Conservation (phyloP, 2,797 vertebrate species). For the Peromyscus aztecus region DNA sequence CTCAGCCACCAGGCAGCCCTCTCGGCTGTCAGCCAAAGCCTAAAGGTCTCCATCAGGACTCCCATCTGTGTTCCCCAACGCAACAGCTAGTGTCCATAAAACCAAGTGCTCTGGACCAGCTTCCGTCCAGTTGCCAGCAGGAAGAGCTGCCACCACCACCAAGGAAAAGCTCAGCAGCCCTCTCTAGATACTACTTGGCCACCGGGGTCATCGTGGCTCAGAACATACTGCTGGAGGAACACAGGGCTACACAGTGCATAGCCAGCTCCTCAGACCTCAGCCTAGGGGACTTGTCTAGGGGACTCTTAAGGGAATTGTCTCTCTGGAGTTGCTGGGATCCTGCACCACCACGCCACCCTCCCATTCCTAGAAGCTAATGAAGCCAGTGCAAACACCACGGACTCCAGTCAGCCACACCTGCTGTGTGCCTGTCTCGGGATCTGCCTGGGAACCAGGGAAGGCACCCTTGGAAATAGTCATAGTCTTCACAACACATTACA, state of each 20-base stretch:
- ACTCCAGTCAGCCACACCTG: no score
- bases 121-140: not conserved
- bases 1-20: not conserved
- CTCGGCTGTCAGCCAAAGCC: not conserved
- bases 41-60: not conserved
- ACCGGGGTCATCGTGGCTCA: not conserved
- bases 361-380: not conserved
- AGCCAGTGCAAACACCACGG: not conserved
- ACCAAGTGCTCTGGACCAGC: not conserved
- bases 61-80: constrained; percentile 24
- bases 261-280: not conserved
- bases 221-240: not conserved
- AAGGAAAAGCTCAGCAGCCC: not conserved
- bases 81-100: not conserved
- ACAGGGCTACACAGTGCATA: no score
- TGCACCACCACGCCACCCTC: not conserved
- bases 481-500: not conserved
- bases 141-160: not conserved
- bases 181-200: not conserved
- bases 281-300: not conserved
- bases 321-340: not conserved
- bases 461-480: not conserved
- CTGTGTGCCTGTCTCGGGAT: accelerated
- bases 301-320: not conserved
- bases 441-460: not conserved